Base-by-base conservation (phyloP, 2,113 vertebrate genomes). In the Aspiorhynchus laticeps region DNA sequence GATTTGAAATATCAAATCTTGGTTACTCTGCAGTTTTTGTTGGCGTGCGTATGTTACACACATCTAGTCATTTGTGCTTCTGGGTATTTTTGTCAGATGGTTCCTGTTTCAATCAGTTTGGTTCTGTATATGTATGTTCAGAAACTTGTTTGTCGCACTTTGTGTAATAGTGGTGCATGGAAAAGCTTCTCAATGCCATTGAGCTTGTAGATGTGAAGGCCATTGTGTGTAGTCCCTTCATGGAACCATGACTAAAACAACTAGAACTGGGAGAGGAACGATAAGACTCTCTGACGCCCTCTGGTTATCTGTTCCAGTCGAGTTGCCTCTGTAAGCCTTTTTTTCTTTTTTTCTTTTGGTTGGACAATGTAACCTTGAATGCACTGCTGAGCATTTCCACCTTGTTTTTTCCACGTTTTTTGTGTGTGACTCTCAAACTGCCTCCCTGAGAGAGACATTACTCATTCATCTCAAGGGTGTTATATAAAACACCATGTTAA, bases 21-120 rank as follows among this genome's bases (percentile, higher is more conserved):
- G 76, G 51, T 36, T 79, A 56, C 15, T 56, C 19, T 69, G 56
- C 21, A 53, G 75, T 90, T 76, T 93, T 87, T 90, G 87, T 87
- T 24, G 61, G 24, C n/a, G 31, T 41, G 36, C 24, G 4, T 36
- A 8, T 56, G 26, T 21, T 67, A 8, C 36, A 28, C 12, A 3
- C 48, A 61, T 80, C 43, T 38, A 1, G 33, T 46, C 51, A 24
- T 41, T 17, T 80, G 46, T 38, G 21, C 7, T 26, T 56, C 11
- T 53, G 21, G 26, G 43, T 82, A 24, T 73, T 41, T 73, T 41
- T 73, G 69, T 73, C 69, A 73, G 67, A 19, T 19, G 67, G 1
- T 71, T 21, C 19, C 36, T 24, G 26, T 36, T 14, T 85, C 56
- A 61, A 80, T 88, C 69, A 83, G 53, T 56, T 43, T 53, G 46